phyloP scores from a whole-genome alignment of 2,113 vertebrate genomes.

The Bubo scandiacus region DNA sequence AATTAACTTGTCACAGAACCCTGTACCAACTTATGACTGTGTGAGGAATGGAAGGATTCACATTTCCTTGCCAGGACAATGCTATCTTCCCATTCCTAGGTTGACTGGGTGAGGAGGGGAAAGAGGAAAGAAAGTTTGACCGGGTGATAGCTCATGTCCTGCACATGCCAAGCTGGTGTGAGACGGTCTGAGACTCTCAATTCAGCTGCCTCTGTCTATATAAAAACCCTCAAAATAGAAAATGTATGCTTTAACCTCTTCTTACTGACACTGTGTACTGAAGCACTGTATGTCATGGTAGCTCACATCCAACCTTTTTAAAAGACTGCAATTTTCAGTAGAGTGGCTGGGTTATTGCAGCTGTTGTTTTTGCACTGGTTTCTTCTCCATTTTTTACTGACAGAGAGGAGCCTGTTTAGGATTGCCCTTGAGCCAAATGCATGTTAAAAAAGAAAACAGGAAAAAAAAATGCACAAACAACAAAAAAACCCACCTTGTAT shows the following conservation, averaged over 20 bases:
- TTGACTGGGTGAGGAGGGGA: neutral
- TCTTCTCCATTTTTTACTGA: neutral
- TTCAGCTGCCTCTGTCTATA: neutral
- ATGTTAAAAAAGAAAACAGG: neutral
- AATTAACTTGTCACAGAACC: conserved; percentile 47
- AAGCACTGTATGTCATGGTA: fast-evolving
- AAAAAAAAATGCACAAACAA: neutral
- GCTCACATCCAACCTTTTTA: neutral
- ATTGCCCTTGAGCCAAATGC: neutral
- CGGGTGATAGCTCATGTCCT: neutral
- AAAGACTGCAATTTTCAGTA: neutral
- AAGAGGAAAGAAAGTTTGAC: neutral
- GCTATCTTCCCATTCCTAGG: conserved; percentile 7
- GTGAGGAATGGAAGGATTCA: conserved; percentile 55
- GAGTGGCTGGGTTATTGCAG: neutral
- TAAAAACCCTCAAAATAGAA: neutral
- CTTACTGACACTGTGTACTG: neutral
- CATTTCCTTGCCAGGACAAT: conserved; percentile 35
- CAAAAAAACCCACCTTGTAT: fast-evolving
- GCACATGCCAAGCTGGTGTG: neutral
- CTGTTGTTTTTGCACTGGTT: neutral
- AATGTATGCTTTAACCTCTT: neutral
- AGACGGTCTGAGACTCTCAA: neutral
- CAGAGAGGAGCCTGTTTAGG: neutral
- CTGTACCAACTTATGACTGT: conserved; percentile 83